Conservation (phyloP, 2,113 vertebrate species). For the Dicaeum eximium region DNA sequence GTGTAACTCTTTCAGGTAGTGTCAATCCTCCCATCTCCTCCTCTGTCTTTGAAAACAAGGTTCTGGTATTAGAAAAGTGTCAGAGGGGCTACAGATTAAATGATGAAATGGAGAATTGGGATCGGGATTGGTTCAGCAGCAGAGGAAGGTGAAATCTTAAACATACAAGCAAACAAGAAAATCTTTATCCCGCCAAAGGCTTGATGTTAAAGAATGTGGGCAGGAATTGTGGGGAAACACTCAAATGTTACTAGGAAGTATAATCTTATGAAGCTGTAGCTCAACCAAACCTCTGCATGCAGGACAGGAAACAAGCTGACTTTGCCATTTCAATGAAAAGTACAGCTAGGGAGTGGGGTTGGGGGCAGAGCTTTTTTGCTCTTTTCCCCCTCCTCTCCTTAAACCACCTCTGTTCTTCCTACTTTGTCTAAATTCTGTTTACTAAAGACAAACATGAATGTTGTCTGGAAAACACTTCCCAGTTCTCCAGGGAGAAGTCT, state of each 20-base stretch:
- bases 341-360: accelerated
- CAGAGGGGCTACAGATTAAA: neutral
- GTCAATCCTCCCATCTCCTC: neutral
- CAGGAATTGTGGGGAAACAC: neutral
- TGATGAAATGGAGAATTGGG: neutral
- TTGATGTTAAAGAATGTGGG: neutral
- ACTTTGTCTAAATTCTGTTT: neutral
- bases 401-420: neutral
- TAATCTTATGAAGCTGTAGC: neutral
- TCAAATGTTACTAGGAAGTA: neutral
- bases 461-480: neutral
- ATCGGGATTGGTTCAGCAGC: neutral
- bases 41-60: neutral
- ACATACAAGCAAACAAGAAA: neutral
- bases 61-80: neutral
- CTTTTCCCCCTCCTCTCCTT: neutral
- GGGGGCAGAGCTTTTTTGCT: accelerated
- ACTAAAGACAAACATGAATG: neutral
- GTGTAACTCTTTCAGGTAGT: neutral
- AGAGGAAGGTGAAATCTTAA: neutral
- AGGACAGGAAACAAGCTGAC: neutral
- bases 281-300: neutral
- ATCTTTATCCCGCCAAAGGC: neutral
- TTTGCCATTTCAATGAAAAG: neutral
- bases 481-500: neutral